Percentiles rank a stretch among this genome's conserved stretches.
phyloP scores from a whole-genome alignment of 1,140 invertebrate genomes.

The Drosophila trapezifrons region DNA sequence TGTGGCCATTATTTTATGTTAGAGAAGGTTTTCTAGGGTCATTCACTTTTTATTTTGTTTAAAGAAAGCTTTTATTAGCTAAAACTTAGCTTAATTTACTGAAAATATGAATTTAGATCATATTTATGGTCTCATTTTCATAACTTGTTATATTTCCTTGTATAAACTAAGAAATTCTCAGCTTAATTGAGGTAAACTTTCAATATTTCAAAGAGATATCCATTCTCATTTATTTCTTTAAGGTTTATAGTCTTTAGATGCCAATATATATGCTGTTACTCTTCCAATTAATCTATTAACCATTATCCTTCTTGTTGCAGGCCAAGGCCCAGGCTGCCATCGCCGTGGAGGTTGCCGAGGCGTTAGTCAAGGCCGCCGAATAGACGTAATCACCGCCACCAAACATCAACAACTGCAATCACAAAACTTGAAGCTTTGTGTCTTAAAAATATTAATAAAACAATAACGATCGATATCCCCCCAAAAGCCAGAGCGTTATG shows the following conservation, averaged over 20 bases:
- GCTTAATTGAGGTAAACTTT: neutral
- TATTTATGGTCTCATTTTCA: no score
- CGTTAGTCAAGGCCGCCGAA: constrained; percentile 93
- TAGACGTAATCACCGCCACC: constrained; percentile 84
- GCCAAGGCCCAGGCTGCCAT: constrained; percentile 97
- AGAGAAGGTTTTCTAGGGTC: neutral
- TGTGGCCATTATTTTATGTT: neutral
- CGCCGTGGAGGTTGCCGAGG: constrained; percentile 97
- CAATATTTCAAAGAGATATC: neutral
- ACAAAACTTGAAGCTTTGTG: constrained; percentile 58
- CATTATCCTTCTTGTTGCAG: constrained; percentile 79
- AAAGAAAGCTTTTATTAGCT: neutral
- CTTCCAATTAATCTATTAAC: neutral
- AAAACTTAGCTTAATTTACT: no score
- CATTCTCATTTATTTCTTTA: neutral
- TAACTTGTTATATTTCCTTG: no score
- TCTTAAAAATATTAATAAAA: constrained; percentile 68
- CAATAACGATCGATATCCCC: constrained; percentile 52
- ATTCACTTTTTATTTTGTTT: neutral
- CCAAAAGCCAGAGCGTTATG: constrained; percentile 62
- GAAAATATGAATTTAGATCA: neutral
- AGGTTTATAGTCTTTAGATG: no score
- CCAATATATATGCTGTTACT: neutral
- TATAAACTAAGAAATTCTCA: no score
- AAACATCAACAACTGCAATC: constrained; percentile 42